phyloP scores from a whole-genome alignment of 1,140 invertebrate species.

The Dendroctonus valens region DNA sequence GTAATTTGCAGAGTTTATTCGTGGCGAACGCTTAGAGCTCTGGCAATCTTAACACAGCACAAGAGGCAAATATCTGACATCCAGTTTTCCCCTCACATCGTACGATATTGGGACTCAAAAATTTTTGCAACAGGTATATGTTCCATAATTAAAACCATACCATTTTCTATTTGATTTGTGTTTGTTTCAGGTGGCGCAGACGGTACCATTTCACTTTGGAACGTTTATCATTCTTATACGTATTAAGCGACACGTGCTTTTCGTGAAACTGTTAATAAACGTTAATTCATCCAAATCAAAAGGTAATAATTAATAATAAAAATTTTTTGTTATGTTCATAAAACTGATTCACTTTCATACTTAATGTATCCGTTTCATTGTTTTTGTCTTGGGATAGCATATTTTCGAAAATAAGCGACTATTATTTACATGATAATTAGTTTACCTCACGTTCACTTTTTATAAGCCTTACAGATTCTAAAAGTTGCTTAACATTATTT shows the following conservation, averaged over 20 bases:
- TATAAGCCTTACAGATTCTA: too few species aligned
- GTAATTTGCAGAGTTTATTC: conserved; percentile 63
- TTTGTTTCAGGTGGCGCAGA: conserved; percentile 17
- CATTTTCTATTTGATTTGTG: not conserved
- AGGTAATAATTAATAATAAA: too few species aligned
- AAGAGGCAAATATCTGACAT: conserved; percentile 65
- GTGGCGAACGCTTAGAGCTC: conserved; percentile 70
- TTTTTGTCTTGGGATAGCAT: not conserved
- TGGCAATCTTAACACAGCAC: conserved; percentile 74
- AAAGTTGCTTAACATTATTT: too few species aligned
- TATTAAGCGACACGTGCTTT: too few species aligned
- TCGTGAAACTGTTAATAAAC: too few species aligned
- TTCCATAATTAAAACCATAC: not conserved
- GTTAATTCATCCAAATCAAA: too few species aligned
- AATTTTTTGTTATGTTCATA: not conserved
- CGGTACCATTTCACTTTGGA: conserved; percentile 17
- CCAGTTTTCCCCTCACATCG: conserved; percentile 60
- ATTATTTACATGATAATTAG: not conserved
- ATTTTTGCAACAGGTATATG: conserved; percentile 63
- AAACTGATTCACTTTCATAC: not conserved
- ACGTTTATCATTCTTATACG: conserved; percentile 23
- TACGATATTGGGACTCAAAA: conserved; percentile 64
- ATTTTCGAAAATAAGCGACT: not conserved
- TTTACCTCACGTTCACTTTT: too few species aligned
- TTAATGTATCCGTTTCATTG: not conserved